phyloP scores from a whole-genome alignment of 92 coral and sea anemone species.

The Umimayanthus kanabou region DNA sequence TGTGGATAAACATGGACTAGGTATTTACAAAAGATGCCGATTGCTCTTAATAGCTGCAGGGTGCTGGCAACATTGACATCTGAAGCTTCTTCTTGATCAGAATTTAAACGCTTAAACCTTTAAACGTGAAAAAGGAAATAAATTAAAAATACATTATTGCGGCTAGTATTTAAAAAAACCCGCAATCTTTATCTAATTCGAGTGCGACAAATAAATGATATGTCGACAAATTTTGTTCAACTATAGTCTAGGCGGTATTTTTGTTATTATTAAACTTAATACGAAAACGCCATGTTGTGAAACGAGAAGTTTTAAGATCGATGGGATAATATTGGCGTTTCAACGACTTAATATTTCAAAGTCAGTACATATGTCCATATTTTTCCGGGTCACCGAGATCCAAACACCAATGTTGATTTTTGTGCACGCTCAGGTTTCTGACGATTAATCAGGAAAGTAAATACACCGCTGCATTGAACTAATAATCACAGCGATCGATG shows the following conservation, averaged over 20 bases:
- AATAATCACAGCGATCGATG: neutral
- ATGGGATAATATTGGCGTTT: neutral
- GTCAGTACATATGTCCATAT: neutral
- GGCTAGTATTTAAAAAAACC: neutral
- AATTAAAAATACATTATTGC: neutral
- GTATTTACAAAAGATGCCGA: neutral
- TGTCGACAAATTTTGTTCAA: neutral
- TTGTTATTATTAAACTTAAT: neutral
- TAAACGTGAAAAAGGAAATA: no score
- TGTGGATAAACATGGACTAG: no score
- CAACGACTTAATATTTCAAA: neutral
- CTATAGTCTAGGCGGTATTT: neutral
- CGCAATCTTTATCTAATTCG: neutral
- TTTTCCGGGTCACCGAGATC: neutral
- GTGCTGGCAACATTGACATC: neutral
- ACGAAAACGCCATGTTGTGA: neutral
- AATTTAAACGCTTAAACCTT: no score
- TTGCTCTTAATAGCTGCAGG: neutral
- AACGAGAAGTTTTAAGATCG: neutral
- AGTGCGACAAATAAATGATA: neutral
- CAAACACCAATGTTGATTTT: neutral
- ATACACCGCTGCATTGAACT: neutral
- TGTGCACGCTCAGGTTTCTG: neutral
- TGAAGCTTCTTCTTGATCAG: no score
- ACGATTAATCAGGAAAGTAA: neutral